A percentile compares a stretch with the other conserved stretches of the same genome.
These are phyloP conservation scores for Drosophila ogumai DNA, from an alignment of 1,140 invertebrate species.

Conservation along the genomic window DNA sequence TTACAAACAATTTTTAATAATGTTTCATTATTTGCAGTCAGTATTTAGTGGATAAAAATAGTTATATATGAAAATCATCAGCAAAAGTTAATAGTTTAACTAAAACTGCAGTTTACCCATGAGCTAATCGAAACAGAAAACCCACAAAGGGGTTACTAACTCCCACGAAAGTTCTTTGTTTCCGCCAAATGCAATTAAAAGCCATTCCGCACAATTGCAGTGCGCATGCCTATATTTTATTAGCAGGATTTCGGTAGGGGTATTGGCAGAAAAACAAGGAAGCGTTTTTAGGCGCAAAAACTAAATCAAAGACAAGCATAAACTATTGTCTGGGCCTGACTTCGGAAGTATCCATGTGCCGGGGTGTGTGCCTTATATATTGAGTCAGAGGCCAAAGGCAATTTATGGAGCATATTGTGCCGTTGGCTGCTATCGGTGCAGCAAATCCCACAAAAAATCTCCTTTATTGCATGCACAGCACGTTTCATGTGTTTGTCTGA, in stretches of 20 bases:
- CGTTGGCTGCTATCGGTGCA: slow-evolving; percentile 68
- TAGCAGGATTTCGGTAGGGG: background rate
- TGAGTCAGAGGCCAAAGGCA: slow-evolving; percentile 52
- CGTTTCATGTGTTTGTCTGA: slow-evolving; percentile 78
- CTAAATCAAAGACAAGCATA: slow-evolving; percentile 42
- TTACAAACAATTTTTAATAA: background rate
- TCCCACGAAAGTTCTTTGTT: background rate
- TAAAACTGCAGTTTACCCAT: background rate
- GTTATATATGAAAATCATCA: background rate
- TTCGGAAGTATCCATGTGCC: slow-evolving; percentile 21
- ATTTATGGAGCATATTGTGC: slow-evolving; percentile 79
- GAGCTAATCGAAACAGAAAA: background rate
- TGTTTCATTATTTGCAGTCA: background rate
- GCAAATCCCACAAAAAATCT: slow-evolving; percentile 80
- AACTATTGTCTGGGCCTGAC: slow-evolving; percentile 44
- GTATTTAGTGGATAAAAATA: background rate
- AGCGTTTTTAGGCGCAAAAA: slow-evolving; percentile 20
- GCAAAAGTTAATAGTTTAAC: background rate
- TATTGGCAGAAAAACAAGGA: background rate
- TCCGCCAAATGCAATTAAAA: slow-evolving; percentile 41
- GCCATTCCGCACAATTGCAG: slow-evolving; percentile 46
- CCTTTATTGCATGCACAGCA: slow-evolving; percentile 81
- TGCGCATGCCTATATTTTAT: slow-evolving; percentile 42
- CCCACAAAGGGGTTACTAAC: background rate
- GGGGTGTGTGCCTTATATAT: background rate